A percentile compares a stretch with the other conserved stretches of the same genome.
These are phyloP conservation scores for Peromyscus attwateri DNA, from an alignment of 2,797 vertebrate genomes.

Conservation along the genomic window DNA sequence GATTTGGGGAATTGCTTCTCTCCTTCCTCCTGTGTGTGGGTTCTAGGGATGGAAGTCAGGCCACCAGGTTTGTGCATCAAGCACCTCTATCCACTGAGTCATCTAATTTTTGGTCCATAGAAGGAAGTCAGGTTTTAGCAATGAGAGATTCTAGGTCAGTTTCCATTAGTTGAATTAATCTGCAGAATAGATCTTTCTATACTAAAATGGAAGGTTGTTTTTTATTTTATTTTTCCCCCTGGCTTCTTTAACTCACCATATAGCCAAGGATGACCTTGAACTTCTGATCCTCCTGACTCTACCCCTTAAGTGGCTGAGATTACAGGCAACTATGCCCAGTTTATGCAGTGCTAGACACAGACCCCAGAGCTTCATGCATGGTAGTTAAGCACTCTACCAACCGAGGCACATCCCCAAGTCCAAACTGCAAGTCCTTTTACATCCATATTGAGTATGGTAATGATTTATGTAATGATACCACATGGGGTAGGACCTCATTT, in stretches of 20 bases:
- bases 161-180: constrained; percentile 53
- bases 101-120: constrained; percentile 24
- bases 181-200: constrained; percentile 4
- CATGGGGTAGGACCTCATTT: background rate
- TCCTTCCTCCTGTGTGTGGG: background rate
- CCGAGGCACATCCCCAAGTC: background rate
- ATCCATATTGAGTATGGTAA: background rate
- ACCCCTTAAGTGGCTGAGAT: background rate
- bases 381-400: background rate
- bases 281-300: background rate
- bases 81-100: background rate
- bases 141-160: constrained; percentile 31
- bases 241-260: background rate
- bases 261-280: background rate
- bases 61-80: background rate
- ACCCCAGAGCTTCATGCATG: background rate
- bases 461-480: background rate
- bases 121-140: constrained; percentile 30
- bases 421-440: constrained; percentile 13
- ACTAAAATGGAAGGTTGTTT: background rate
- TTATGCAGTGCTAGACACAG: background rate
- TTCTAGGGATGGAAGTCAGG: background rate
- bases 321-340: background rate
- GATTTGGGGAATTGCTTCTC: background rate
- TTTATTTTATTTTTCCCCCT: too few species aligned